These are phyloP conservation scores for Trimorus sp. DNA, from an alignment of 2,888 invertebrate species.

Conservation along the genomic window DNA sequence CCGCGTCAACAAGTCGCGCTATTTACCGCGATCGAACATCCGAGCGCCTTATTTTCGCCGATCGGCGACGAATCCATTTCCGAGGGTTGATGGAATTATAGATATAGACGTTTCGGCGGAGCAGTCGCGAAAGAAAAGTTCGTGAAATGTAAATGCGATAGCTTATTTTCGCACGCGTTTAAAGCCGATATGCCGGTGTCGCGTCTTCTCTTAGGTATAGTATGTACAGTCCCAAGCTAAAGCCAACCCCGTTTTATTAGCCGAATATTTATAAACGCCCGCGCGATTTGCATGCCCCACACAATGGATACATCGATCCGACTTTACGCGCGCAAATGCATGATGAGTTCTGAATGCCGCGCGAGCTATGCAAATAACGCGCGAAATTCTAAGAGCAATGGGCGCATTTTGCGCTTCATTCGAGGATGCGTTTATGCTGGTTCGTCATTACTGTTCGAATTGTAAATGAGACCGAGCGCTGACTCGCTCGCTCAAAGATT, in stretches of 20 bases:
- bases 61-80: too few relatives aligned
- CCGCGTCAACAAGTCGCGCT: not conserved
- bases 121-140: too few relatives aligned
- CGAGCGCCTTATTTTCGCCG: not conserved
- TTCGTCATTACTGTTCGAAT: not conserved
- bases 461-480: not conserved
- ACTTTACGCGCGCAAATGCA: constrained; percentile 23
- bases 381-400: constrained; percentile 21
- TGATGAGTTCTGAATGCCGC: constrained; percentile 18
- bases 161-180: too few relatives aligned
- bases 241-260: constrained; percentile 25
- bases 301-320: constrained; percentile 27
- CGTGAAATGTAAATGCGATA: too few relatives aligned
- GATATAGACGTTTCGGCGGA: too few relatives aligned
- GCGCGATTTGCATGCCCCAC: constrained; percentile 22
- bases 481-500: too few relatives aligned
- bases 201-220: too few relatives aligned
- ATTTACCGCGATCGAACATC: not conserved
- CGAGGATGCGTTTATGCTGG: constrained; percentile 5
- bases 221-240: too few relatives aligned
- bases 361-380: constrained; percentile 18
- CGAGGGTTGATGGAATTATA: too few relatives aligned
- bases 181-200: too few relatives aligned
- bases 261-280: constrained; percentile 30
- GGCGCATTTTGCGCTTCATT: constrained; percentile 25